Percentiles rank a stretch among this genome's conserved stretches.
These are phyloP conservation scores for Agrochola litura DNA, from an alignment of 2,888 invertebrate species.

Conservation along the genomic window DNA sequence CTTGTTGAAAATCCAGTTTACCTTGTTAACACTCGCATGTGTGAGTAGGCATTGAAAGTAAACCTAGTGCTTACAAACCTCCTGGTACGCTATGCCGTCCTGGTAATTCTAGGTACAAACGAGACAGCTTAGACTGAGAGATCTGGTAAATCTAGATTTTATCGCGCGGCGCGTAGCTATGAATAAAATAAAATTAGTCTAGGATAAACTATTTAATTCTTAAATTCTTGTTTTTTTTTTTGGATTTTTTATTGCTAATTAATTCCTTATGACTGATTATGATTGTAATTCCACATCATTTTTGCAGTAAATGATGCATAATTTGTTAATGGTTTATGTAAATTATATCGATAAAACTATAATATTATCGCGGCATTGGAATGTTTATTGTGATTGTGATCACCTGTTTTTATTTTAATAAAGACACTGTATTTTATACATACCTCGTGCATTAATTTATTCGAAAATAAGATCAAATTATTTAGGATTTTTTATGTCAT, in stretches of 20 bases:
- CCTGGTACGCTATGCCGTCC: slow-evolving; percentile 76
- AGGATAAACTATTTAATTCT: background rate
- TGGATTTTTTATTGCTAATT: slow-evolving; percentile 3
- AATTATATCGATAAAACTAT: slow-evolving; percentile 11
- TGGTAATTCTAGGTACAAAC: slow-evolving; percentile 87
- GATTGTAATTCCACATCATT: background rate
- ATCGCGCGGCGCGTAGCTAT: slow-evolving; percentile 29
- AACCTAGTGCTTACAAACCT: slow-evolving; percentile 82
- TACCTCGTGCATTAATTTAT: background rate
- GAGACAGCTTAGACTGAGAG: slow-evolving; percentile 72
- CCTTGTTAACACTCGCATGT: slow-evolving; percentile 42
- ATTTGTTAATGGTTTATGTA: slow-evolving; percentile 13
- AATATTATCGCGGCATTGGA: slow-evolving; percentile 12
- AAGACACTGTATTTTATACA: background rate
- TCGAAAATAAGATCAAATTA: background rate
- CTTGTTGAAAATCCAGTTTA: slow-evolving; percentile 55
- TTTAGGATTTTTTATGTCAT: background rate
- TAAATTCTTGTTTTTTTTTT: slow-evolving; percentile 14
- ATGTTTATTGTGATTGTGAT: slow-evolving; percentile 24
- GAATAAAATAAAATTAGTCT: slow-evolving; percentile 23
- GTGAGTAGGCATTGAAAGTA: slow-evolving; percentile 68
- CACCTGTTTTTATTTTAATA: slow-evolving; percentile 14
- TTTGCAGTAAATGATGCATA: slow-evolving; percentile 29
- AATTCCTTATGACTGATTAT: background rate
- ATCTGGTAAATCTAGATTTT: slow-evolving; percentile 60